Conservation (phyloP, 1,140 invertebrate genomes). For the Calephelis nemesis region DNA sequence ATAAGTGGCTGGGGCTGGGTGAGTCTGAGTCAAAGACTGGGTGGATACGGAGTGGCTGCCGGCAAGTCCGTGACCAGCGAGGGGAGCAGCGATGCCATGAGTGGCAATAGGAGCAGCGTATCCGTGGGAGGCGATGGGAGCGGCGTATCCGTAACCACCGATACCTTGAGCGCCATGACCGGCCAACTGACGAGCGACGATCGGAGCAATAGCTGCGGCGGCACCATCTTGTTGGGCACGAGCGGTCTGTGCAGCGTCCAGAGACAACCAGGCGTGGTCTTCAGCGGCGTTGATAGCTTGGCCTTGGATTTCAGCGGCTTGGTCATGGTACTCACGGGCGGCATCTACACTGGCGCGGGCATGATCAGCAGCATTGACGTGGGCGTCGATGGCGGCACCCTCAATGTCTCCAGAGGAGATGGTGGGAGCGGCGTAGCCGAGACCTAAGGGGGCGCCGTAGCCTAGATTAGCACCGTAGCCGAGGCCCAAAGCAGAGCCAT, state of each 20-base stretch:
- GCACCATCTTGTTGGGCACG: neutral
- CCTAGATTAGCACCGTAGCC: neutral
- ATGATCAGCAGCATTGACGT: neutral
- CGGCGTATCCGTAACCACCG: neutral
- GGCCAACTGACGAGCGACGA: neutral
- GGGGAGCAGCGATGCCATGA: neutral
- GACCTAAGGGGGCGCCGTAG: neutral
- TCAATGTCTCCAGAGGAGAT: neutral
- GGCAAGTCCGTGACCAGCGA: neutral
- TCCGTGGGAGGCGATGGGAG: neutral
- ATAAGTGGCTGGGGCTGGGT: neutral
- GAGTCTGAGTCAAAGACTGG: neutral
- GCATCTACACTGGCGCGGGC: neutral
- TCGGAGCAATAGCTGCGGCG: neutral
- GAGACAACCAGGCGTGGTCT: neutral
- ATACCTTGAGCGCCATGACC: conserved; percentile 1
- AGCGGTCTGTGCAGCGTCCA: neutral
- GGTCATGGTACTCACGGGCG: neutral
- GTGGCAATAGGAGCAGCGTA: neutral
- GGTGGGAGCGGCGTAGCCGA: neutral
- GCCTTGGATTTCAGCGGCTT: neutral
- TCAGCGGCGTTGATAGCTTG: neutral
- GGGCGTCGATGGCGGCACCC: neutral
- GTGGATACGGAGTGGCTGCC: neutral
- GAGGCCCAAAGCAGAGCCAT: neutral